Conservation (phyloP, 2,888 invertebrate genomes). For the Andrena chrysosceles region DNA sequence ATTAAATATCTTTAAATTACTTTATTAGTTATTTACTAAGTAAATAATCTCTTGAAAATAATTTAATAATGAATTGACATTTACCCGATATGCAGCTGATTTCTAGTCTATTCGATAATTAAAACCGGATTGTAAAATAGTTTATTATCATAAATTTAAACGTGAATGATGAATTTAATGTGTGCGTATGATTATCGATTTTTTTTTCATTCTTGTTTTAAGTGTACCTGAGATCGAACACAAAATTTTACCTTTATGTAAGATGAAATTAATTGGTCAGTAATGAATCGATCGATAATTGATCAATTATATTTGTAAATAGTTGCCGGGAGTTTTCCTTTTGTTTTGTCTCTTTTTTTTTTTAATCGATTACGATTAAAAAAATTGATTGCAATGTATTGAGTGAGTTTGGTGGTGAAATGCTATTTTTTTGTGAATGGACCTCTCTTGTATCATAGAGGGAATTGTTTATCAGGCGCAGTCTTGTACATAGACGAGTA, state of each 20-base stretch:
- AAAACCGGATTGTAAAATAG: not conserved
- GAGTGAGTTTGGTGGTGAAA: constrained; percentile 34
- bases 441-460: constrained; percentile 56
- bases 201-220: no score
- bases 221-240: no score
- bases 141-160: not conserved
- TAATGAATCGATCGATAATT: constrained; percentile 39
- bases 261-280: constrained; percentile 12
- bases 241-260: not conserved
- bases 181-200: not conserved
- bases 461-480: constrained; percentile 57
- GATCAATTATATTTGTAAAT: constrained; percentile 44
- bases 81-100: not conserved
- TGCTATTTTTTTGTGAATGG: constrained; percentile 43
- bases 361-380: constrained; percentile 53
- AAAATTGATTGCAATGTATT: constrained; percentile 53
- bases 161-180: not conserved
- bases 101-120: not conserved
- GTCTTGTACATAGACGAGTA: constrained; percentile 61
- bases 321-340: constrained; percentile 11
- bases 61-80: constrained; percentile 4
- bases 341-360: constrained; percentile 43
- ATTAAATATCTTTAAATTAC: not conserved
- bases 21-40: not conserved
- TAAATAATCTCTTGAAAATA: constrained; percentile 35